Evolutionary conservation across 2,113 vertebrate species (phyloP), one percentile per base, ranked within the genome.

Genomic region (Sigmodon hispidus): DNA sequence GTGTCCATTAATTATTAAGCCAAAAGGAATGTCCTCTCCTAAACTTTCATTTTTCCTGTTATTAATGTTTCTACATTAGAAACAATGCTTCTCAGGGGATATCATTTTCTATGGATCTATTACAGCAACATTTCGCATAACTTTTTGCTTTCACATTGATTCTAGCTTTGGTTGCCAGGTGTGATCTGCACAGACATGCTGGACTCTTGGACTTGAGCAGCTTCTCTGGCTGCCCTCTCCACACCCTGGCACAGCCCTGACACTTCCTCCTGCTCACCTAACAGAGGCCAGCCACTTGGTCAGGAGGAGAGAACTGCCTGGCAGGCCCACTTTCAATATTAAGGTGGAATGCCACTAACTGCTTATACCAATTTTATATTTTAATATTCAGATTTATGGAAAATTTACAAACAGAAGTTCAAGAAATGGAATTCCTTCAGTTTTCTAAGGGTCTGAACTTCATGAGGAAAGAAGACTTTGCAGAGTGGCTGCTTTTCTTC

Each of bases 401-500:
- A 98, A 98, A 99, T 96, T 98, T 99, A 87, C 99, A 99, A 98
- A 99, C 98, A 0, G 99, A 99, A 96, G 98, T 99, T 45, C 99
- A 99, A 97, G 99, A 99, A 98, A 99, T 99, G 99, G 99, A 99
- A 98, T 99, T 99, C 98, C 98, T 99, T 16, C 99, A 99, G 97
- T 99, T 99, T 98, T 99, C 99, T 34, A 99, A 98, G 98, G 99
- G 99, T 36, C 98, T 99, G 98, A 99, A 96, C 70, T 99, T 99
- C 96, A 99, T 99, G 99, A 98, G 99, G 24, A 99, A 99, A 95
- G 99, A 99, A 94, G 99, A 99, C 97, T 99, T 99, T 98, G 99
- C 99, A 0, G 99, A 99, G 26, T 99, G 99, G 99, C 98, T 99
- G 40, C 98, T 99, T 24, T 99, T 99, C 97, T 99, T 99, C 98